Percentiles rank a stretch among this genome's conserved stretches.
phyloP scores from a whole-genome alignment of 1,140 invertebrate genomes.

The Cotesia typhae region DNA sequence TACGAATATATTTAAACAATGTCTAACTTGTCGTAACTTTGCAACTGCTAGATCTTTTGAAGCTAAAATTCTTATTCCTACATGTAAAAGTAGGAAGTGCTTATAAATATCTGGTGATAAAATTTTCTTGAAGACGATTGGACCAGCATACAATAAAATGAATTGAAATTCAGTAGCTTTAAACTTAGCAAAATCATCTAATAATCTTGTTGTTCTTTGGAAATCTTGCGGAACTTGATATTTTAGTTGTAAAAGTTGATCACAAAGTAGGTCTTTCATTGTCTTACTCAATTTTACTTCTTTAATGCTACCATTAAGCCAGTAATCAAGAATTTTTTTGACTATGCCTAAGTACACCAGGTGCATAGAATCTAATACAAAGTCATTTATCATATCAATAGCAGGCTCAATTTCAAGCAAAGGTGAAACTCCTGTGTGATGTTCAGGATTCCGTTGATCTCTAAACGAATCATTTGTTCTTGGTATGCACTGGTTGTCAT shows the following conservation, averaged over 20 bases:
- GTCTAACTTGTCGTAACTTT: constrained; percentile 31
- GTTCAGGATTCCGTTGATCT: constrained; percentile 15
- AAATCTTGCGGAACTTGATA: constrained; percentile 41
- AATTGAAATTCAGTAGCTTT: constrained; percentile 41
- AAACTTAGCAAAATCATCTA: constrained; percentile 33
- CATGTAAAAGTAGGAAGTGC: constrained; percentile 42
- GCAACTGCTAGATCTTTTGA: constrained; percentile 25
- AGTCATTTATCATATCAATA: constrained; percentile 38
- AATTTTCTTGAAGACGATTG: constrained; percentile 38
- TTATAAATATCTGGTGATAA: constrained; percentile 35
- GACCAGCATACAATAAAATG: constrained; percentile 40
- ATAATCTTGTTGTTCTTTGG: constrained; percentile 42
- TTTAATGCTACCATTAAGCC: constrained; percentile 29
- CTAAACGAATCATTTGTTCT: constrained; percentile 24
- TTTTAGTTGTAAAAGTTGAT: neutral
- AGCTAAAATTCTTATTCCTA: constrained; percentile 37
- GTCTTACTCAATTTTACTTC: neutral
- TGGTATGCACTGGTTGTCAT: neutral
- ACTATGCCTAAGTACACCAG: constrained; percentile 44
- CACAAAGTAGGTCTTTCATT: neutral
- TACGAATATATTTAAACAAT: constrained; percentile 41
- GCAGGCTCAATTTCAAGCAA: constrained; percentile 23
- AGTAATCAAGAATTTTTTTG: constrained; percentile 40
- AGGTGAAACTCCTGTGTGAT: constrained; percentile 24
- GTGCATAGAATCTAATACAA: constrained; percentile 47